Evolutionary conservation across 2,797 vertebrate species (phyloP).

Genomic region (Megalops cyprinoides): DNA sequence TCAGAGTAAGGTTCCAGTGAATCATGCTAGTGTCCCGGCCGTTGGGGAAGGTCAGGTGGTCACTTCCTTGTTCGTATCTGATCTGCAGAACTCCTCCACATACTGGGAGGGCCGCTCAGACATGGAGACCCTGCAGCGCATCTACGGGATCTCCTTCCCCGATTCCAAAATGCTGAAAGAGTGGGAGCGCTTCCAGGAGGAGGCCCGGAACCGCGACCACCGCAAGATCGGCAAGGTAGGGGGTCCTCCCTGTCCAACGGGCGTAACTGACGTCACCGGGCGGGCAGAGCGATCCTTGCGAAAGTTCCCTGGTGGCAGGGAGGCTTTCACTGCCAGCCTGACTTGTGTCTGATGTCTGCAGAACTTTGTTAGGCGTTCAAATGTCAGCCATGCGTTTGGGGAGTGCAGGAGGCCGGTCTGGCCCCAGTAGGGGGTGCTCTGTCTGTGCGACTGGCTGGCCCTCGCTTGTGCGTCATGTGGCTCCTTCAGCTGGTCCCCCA

Average conservation of each 20-base stretch:
- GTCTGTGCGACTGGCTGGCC: neutral
- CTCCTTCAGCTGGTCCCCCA: conserved; percentile 58
- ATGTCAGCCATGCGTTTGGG: neutral
- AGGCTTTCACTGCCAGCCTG: conserved; percentile 20
- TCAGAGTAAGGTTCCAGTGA: neutral
- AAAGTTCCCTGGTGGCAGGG: neutral
- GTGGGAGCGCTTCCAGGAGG: conserved; percentile 91
- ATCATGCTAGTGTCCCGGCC: neutral
- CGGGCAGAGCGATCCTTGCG: too few species aligned
- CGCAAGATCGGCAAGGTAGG: conserved; percentile 93
- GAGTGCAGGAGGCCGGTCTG: neutral
- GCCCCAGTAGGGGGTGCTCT: conserved; percentile 60
- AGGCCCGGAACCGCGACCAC: conserved; percentile 89
- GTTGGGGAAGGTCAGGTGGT: neutral
- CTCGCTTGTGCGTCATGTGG: conserved; percentile 53
- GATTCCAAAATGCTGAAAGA: conserved; percentile 89
- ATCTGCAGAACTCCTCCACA: conserved; percentile 85
- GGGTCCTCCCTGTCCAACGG: conserved; percentile 35
- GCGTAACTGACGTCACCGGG: too few species aligned
- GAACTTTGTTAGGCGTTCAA: neutral
- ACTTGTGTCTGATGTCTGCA: neutral
- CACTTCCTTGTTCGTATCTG: neutral
- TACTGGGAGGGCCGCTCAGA: conserved; percentile 92
- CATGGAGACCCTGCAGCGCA: conserved; percentile 91
- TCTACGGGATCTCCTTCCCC: conserved; percentile 96